Evolutionary conservation across 2,888 invertebrate species (phyloP).

Genomic region (Latrodectus hesperus): DNA sequence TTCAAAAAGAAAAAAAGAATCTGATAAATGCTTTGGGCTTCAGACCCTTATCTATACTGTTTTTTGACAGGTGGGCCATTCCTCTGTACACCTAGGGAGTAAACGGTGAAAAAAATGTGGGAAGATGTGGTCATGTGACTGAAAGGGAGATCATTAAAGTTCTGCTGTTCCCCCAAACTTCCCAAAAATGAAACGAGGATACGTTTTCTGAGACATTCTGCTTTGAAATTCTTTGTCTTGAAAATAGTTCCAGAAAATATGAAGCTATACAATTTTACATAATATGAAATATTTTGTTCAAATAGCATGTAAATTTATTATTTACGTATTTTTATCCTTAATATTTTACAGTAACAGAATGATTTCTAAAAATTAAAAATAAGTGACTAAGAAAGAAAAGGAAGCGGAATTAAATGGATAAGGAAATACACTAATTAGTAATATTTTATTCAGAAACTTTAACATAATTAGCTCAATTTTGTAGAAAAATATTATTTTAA

Average conservation of each 20-base stretch:
- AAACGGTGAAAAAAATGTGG: background rate
- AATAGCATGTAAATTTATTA: no score
- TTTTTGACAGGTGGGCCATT: constrained; percentile 41
- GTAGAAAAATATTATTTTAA: no score
- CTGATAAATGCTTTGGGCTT: constrained; percentile 11
- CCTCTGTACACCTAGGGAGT: constrained; percentile 20
- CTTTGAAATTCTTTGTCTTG: background rate
- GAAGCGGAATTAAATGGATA: no score
- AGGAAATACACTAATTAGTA: no score
- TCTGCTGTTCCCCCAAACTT: background rate
- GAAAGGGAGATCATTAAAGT: background rate
- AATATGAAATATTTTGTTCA: no score
- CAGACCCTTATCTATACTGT: constrained; percentile 27
- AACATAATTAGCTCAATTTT: no score
- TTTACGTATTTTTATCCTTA: no score
- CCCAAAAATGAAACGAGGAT: background rate
- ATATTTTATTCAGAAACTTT: no score
- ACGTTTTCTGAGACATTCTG: background rate
- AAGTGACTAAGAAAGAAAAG: no score
- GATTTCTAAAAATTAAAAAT: no score
- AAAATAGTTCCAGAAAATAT: background rate
- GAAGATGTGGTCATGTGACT: background rate
- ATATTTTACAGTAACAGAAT: no score
- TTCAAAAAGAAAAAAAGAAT: background rate
- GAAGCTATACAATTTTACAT: background rate